Evolutionary conservation across 2,113 vertebrate genomes (phyloP).

Genomic region (Excalfactoria chinensis): DNA sequence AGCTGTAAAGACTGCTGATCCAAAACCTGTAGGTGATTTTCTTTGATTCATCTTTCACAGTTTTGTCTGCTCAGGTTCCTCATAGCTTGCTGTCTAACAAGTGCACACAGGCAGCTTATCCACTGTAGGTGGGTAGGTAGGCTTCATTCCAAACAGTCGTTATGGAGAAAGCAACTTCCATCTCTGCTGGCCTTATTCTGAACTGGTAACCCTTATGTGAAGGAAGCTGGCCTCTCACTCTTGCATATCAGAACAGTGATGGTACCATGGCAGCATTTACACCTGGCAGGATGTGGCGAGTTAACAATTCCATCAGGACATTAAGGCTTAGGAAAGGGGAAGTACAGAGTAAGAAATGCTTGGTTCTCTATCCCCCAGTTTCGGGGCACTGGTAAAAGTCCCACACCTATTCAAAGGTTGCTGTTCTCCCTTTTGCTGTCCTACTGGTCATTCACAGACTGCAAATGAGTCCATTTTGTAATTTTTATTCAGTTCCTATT

Average conservation of each 20-base stretch:
- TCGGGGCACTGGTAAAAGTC: neutral
- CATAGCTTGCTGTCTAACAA: neutral
- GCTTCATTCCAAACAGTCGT: neutral
- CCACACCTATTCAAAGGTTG: neutral
- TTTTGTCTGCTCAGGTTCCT: neutral
- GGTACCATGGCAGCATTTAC: neutral
- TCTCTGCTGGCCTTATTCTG: neutral
- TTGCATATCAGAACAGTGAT: neutral
- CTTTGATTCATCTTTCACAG: neutral
- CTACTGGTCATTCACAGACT: neutral
- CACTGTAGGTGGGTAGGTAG: neutral
- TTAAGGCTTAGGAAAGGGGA: neutral
- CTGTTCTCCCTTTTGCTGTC: neutral
- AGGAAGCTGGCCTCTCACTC: neutral
- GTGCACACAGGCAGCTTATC: neutral
- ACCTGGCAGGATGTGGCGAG: neutral
- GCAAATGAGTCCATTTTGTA: neutral
- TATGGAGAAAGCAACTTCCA: neutral
- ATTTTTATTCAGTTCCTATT: conserved; percentile 11
- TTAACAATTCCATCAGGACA: neutral
- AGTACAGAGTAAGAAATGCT: neutral
- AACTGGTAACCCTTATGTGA: neutral
- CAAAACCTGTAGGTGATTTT: neutral
- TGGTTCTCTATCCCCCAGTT: neutral
- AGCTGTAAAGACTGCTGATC: neutral